Base-by-base conservation (phyloP, 1,140 invertebrate genomes). In the Probaryconus sp. region DNA sequence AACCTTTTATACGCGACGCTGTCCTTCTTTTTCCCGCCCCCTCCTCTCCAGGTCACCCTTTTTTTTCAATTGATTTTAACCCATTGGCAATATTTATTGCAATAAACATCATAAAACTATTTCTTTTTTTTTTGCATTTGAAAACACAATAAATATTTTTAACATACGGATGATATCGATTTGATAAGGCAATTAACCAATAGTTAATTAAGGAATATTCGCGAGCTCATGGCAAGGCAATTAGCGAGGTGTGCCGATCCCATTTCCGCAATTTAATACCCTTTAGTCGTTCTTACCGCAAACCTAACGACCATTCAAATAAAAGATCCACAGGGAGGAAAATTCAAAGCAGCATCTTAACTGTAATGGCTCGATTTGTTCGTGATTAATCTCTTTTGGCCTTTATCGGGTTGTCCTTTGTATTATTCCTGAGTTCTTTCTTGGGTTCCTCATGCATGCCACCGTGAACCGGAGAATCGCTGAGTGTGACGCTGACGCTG, bases 131-230 rank as follows among this genome's bases (percentile, higher is more conserved):
- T n/a, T n/a, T n/a, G n/a, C n/a, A n/a, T n/a, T n/a, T n/a, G n/a
- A n/a, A n/a, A n/a, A n/a, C n/a, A n/a, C n/a, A n/a, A n/a, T n/a
- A n/a, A n/a, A n/a, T n/a, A n/a, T n/a, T n/a, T n/a, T n/a, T n/a
- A n/a, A n/a, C n/a, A n/a, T n/a, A n/a, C n/a, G n/a, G n/a, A n/a
- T n/a, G n/a, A n/a, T n/a, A n/a, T n/a, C n/a, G n/a, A n/a, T n/a
- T n/a, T n/a, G n/a, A n/a, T n/a, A n/a, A n/a, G n/a, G 24, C 26
- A 60, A 75, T 75, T 75, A 75, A 55, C 65, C 45, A 69, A 75
- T 75, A 47, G 56, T 60, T 75, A n/a, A n/a, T n/a, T n/a, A n/a
- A n/a, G n/a, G n/a, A n/a, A n/a, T n/a, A 53, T 10, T 16, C 16
- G 13, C 11, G 24, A 51, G 48, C 38, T 60, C 64, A 45, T 55